phyloP scores from a whole-genome alignment of 2,888 invertebrate genomes.

The Drosophila picticornis region DNA sequence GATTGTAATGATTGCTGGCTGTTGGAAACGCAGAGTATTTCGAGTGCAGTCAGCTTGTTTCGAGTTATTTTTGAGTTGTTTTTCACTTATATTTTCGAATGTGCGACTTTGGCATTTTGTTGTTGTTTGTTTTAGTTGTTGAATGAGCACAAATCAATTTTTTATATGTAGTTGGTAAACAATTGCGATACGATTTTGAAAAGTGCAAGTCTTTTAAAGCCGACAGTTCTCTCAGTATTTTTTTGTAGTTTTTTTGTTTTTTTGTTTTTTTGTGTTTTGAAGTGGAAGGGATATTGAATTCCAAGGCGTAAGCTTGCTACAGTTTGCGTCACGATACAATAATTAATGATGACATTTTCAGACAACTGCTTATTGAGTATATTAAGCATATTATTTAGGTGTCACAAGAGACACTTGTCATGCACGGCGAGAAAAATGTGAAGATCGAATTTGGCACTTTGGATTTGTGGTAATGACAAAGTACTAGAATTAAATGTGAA shows the following conservation, averaged over 20 bases:
- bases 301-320: slow-evolving; percentile 46
- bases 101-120: slow-evolving; percentile 33
- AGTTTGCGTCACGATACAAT: slow-evolving; percentile 47
- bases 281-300: slow-evolving; percentile 25
- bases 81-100: slow-evolving; percentile 11
- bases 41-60: not conserved
- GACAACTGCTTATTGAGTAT: slow-evolving; percentile 44
- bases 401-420: slow-evolving; percentile 5
- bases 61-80: slow-evolving; percentile 14
- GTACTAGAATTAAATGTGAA: not conserved
- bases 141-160: slow-evolving; percentile 43
- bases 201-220: slow-evolving; percentile 11
- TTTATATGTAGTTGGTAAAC: slow-evolving; percentile 13
- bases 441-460: not conserved
- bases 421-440: slow-evolving; percentile 1
- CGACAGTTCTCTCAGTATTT: slow-evolving; percentile 26
- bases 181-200: slow-evolving; percentile 12
- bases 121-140: slow-evolving; percentile 25
- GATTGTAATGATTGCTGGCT: not conserved
- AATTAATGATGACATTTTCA: slow-evolving; percentile 68
- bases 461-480: not conserved
- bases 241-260: not conserved
- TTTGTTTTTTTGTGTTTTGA: not conserved
- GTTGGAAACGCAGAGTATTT: slow-evolving; percentile 24
- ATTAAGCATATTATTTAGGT: slow-evolving; percentile 38